A percentile compares a stretch with the other conserved stretches of the same genome.
phyloP scores from a whole-genome alignment of 2,888 invertebrate genomes.

The Pseudolycoriella hygida region DNA sequence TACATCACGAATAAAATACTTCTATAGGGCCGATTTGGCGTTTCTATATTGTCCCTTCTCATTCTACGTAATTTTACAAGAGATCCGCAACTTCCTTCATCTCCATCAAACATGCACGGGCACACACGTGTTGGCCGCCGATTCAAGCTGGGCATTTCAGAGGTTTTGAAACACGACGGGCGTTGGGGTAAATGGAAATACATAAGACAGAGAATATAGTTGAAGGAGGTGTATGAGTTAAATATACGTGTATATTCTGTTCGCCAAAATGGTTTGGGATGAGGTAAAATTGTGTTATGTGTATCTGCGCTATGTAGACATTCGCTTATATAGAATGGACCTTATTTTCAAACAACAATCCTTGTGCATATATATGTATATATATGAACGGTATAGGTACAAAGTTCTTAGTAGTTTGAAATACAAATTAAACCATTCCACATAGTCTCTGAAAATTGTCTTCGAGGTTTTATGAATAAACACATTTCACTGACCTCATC shows the following conservation, averaged over 20 bases:
- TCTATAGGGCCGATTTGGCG: background rate
- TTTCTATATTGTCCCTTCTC: constrained; percentile 1
- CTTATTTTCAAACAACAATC: no score
- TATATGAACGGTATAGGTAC: no score
- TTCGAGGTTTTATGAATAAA: no score
- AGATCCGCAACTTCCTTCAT: constrained; percentile 1
- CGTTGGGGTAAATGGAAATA: background rate
- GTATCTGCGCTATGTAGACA: no score
- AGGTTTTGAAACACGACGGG: background rate
- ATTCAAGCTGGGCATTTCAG: constrained; percentile 1
- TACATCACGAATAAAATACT: background rate
- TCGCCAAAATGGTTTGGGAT: background rate
- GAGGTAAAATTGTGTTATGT: background rate
- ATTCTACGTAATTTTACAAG: background rate
- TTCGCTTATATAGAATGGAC: no score
- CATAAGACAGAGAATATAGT: background rate
- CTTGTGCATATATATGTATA: no score
- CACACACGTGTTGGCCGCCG: constrained; percentile 1
- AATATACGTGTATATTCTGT: background rate
- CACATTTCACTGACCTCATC: no score
- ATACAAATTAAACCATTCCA: no score
- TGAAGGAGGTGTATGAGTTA: background rate
- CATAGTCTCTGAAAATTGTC: no score
- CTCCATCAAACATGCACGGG: constrained; percentile 1
- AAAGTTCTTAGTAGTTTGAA: no score